Evolutionary conservation across 1,140 invertebrate genomes (phyloP).

Genomic region (Diachasma alloeum): DNA sequence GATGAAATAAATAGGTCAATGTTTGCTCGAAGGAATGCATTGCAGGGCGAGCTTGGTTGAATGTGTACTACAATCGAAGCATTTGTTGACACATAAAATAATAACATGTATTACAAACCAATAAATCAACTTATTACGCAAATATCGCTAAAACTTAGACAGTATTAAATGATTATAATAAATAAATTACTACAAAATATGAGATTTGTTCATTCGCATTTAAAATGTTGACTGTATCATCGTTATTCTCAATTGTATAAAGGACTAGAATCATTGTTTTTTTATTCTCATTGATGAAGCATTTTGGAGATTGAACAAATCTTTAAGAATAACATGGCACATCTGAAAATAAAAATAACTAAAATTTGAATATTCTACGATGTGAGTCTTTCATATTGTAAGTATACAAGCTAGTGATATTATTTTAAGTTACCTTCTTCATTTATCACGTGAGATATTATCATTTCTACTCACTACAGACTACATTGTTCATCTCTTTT

Average conservation of each 20-base stretch:
- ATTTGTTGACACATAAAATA: neutral
- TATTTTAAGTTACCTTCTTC: neutral
- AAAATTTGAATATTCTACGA: neutral
- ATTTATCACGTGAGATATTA: slow-evolving; percentile 10
- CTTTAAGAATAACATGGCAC: neutral
- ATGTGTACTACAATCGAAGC: neutral
- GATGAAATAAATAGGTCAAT: neutral
- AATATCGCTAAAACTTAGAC: neutral
- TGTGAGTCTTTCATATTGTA: slow-evolving; percentile 9
- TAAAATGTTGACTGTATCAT: neutral
- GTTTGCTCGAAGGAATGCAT: neutral
- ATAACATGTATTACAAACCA: neutral
- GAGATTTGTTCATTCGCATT: neutral
- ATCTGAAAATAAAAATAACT: slow-evolving; percentile 1
- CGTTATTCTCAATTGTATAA: neutral
- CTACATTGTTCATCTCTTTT: neutral
- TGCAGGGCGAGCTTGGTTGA: neutral
- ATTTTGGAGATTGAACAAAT: neutral
- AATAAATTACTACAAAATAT: slow-evolving; percentile 6
- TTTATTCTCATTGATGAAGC: neutral
- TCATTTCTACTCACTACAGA: neutral
- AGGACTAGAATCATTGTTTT: neutral
- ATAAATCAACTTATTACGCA: neutral
- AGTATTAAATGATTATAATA: neutral
- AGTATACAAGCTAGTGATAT: slow-evolving; percentile 12